Evolutionary conservation across 2,797 vertebrate genomes (phyloP), one percentile per base, ranked within the genome.

Genomic region (Danio jaintianensis): DNA sequence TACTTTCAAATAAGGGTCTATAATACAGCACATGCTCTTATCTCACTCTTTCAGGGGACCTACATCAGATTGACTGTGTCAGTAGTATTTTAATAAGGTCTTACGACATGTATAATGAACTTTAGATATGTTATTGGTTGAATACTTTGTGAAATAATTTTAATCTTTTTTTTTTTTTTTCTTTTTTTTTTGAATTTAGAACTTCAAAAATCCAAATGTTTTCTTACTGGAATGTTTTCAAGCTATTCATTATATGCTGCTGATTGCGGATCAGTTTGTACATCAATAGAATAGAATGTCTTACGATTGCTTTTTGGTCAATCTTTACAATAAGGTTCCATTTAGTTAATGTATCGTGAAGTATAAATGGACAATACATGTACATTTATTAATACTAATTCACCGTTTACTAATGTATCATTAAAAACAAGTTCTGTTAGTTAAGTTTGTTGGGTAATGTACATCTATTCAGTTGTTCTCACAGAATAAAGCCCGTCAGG

Each of bases 1-100:
- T 52, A 10, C 15, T 11, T 16, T 1, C 40, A 10, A 43, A 18
- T 29, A 61, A 74, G 59, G 12, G 13, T 18, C 29, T 61, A 53
- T 29, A 73, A 13, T 76, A 29, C 64, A 38, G 13, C 66, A 53
- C 7, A 43, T 36, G 22, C 29, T 10, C 11, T 52, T 75, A 58
- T 55, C 15, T 47, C 40, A 36, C 52, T 74, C 29, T 22, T 67
- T 64, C 50, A 66, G 42, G 50, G 71, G 77, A 83, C 77, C 70
- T 59, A 29, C 0, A 56, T 55, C 4, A 75, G 22, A 62, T 40
- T 53, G 43, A 45, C 47, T 81, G 47, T 63, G 67, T 48, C 22
- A 15, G 29, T 43, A 29, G 47, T 71, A 22, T 55, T 70, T 58
- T 67, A 16, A 45, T 22, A 5, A 29, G 29, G 56, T 22, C 7